These are phyloP conservation scores for Butorides virescens DNA, from an alignment of 2,113 vertebrate genomes.

Conservation along the genomic window DNA sequence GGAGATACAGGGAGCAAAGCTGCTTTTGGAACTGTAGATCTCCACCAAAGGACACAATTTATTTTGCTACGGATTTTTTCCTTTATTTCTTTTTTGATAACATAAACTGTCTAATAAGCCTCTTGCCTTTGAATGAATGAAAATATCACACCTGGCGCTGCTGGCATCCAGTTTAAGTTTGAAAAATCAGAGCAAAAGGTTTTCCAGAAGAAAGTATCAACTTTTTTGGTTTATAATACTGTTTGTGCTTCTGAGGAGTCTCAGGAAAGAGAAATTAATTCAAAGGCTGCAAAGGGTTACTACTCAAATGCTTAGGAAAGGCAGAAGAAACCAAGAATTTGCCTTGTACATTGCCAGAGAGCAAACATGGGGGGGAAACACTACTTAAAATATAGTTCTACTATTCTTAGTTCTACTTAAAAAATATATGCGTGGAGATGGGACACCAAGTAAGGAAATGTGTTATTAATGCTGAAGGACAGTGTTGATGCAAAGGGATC, in stretches of 20 bases:
- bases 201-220: neutral
- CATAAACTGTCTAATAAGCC: neutral
- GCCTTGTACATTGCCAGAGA: neutral
- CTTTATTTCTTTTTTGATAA: neutral
- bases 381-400: neutral
- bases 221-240: neutral
- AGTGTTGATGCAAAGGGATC: neutral
- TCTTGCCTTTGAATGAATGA: neutral
- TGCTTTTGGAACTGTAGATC: neutral
- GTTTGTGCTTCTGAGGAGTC: neutral
- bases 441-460: neutral
- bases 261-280: neutral
- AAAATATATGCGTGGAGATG: neutral
- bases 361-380: neutral
- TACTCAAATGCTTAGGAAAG: neutral
- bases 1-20: neutral
- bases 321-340: neutral
- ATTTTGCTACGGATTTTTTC: neutral
- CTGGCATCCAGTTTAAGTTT: neutral
- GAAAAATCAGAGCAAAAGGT: neutral
- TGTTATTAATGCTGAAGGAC: neutral
- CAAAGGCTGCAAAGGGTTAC: neutral
- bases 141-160: neutral
- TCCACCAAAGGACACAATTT: accelerated
- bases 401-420: neutral